phyloP scores from a whole-genome alignment of 2,797 vertebrate species.

The Macropodus opercularis region DNA sequence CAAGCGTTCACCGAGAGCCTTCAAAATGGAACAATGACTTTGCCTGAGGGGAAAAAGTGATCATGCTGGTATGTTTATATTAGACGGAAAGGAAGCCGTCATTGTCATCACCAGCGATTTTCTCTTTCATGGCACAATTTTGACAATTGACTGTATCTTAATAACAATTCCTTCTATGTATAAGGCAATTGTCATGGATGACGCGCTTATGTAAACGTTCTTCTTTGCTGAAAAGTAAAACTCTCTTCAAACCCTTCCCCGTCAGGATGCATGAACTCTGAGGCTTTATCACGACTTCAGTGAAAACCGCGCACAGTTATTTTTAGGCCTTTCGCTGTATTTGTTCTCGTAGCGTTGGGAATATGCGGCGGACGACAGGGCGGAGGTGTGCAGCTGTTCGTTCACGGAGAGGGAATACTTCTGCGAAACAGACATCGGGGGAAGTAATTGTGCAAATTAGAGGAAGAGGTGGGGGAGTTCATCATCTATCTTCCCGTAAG shows the following conservation, averaged over 20 bases:
- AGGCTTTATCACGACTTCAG: slow-evolving; percentile 24
- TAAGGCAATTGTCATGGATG: slow-evolving; percentile 68
- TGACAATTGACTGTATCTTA: slow-evolving; percentile 75
- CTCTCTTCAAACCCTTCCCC: slow-evolving; percentile 37
- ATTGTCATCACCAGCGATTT: slow-evolving; percentile 81
- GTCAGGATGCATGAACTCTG: slow-evolving; percentile 60
- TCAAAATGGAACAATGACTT: slow-evolving; percentile 82
- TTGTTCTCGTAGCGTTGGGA: slow-evolving; percentile 11
- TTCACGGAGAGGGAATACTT: slow-evolving; percentile 46
- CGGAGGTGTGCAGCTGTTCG: slow-evolving; percentile 33
- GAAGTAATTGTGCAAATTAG: slow-evolving; percentile 70
- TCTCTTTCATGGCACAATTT: slow-evolving; percentile 66
- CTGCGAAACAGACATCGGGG: slow-evolving; percentile 60
- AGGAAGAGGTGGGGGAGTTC: slow-evolving; percentile 72
- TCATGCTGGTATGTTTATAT: slow-evolving; percentile 88
- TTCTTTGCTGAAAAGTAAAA: slow-evolving; percentile 18
- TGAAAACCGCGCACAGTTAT: slow-evolving; percentile 47
- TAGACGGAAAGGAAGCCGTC: slow-evolving; percentile 85
- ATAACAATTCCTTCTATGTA: slow-evolving; percentile 70
- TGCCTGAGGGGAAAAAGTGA: slow-evolving; percentile 79
- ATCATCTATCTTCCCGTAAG: slow-evolving; percentile 77
- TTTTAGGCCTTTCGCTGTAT: slow-evolving; percentile 30
- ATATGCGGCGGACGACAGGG: slow-evolving; percentile 8
- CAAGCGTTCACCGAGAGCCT: slow-evolving; percentile 81
- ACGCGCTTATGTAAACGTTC: slow-evolving; percentile 72